These are phyloP conservation scores for Nephrotoma flavescens DNA, from an alignment of 2,888 invertebrate species.

Conservation along the genomic window DNA sequence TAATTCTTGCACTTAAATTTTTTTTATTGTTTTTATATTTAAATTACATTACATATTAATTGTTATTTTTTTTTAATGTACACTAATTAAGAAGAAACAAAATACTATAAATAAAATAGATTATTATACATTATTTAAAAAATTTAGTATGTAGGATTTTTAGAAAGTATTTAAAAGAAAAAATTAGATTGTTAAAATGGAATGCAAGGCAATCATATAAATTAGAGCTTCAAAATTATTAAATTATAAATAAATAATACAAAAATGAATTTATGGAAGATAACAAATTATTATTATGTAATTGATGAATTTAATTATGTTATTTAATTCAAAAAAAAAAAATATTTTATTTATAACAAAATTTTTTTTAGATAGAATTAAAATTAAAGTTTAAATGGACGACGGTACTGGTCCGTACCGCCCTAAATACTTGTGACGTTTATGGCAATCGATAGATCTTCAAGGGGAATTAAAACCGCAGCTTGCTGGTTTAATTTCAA, in stretches of 20 bases:
- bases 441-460: no score
- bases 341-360: background rate
- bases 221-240: constrained; percentile 25
- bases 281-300: background rate
- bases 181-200: constrained; percentile 22
- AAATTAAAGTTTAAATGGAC: background rate
- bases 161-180: constrained; percentile 10
- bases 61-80: background rate
- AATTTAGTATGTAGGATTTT: background rate
- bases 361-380: background rate
- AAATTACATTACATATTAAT: constrained; percentile 21
- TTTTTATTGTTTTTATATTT: background rate
- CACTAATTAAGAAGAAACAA: background rate
- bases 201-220: constrained; percentile 33
- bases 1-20: background rate
- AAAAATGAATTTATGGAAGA: background rate
- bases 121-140: background rate
- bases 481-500: no score
- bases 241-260: constrained; percentile 5
- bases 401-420: no score
- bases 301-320: background rate
- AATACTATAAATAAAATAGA: background rate
- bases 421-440: no score
- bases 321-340: background rate
- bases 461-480: no score